These are phyloP conservation scores for Cantharis rustica DNA, from an alignment of 2,888 invertebrate genomes.

Conservation along the genomic window DNA sequence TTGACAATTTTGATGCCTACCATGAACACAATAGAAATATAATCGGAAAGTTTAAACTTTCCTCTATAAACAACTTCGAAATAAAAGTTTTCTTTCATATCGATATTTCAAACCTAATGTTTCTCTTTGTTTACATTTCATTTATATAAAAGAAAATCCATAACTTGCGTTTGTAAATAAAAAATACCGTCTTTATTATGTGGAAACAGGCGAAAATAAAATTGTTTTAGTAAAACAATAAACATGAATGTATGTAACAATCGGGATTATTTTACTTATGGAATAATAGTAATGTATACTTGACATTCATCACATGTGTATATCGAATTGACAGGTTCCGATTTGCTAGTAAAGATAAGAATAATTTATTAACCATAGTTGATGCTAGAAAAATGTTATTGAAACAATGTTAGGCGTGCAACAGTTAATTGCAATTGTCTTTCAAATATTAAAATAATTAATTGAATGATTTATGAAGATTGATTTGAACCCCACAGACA, in stretches of 20 bases:
- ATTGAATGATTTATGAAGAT: not conserved
- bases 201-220: not conserved
- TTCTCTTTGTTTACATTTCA: not conserved
- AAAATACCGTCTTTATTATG: not conserved
- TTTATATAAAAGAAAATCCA: not conserved
- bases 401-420: not conserved
- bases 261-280: not conserved
- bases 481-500: not conserved
- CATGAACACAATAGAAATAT: not conserved
- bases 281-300: not conserved
- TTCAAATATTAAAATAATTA: not conserved
- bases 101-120: not conserved
- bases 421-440: not conserved
- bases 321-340: not conserved
- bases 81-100: not conserved
- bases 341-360: not conserved
- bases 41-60: not conserved
- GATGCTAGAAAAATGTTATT: not conserved
- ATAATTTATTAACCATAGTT: not conserved
- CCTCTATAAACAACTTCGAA: not conserved
- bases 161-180: not conserved
- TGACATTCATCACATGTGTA: not conserved
- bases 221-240: not conserved
- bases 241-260: not conserved
- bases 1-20: not conserved